phyloP scores from a whole-genome alignment of 2,797 vertebrate genomes.

The Enteromius mattozi region DNA sequence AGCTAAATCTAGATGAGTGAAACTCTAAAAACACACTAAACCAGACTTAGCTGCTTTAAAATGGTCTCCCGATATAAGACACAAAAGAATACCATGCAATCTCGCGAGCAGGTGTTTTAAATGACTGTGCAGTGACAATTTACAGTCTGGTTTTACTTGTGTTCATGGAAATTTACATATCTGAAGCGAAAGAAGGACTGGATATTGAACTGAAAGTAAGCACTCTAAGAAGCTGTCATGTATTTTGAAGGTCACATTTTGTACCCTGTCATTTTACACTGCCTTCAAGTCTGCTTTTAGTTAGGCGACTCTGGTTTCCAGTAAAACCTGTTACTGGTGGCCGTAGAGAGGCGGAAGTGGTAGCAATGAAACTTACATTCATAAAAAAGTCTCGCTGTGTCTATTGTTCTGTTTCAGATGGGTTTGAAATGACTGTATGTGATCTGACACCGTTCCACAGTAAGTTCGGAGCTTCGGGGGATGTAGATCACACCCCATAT shows the following conservation, averaged over 20 bases:
- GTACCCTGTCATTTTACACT: conserved; percentile 15
- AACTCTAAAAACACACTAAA: background rate
- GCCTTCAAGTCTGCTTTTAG: conserved; percentile 68
- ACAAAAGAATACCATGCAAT: background rate
- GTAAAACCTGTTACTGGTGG: conserved; percentile 72
- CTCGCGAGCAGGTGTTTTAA: background rate
- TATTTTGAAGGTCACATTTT: background rate
- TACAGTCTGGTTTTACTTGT: background rate
- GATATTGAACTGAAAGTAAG: background rate
- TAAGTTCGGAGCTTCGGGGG: background rate
- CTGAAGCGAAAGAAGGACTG: background rate
- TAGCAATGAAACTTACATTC: conserved; percentile 71
- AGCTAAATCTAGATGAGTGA: background rate
- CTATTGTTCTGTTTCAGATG: conserved; percentile 46
- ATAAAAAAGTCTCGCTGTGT: conserved; percentile 52
- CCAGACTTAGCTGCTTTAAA: background rate
- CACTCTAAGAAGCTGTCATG: background rate
- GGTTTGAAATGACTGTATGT: conserved; percentile 35
- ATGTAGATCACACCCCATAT: background rate
- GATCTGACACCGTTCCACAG: conserved; percentile 16
- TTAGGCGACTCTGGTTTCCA: conserved; percentile 77
- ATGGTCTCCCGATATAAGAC: background rate
- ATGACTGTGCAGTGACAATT: background rate
- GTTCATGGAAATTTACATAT: background rate
- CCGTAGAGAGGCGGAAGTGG: conserved; percentile 81